Evolutionary conservation across 1,140 invertebrate genomes (phyloP).

Genomic region (Stratiolaelaps scimitus): DNA sequence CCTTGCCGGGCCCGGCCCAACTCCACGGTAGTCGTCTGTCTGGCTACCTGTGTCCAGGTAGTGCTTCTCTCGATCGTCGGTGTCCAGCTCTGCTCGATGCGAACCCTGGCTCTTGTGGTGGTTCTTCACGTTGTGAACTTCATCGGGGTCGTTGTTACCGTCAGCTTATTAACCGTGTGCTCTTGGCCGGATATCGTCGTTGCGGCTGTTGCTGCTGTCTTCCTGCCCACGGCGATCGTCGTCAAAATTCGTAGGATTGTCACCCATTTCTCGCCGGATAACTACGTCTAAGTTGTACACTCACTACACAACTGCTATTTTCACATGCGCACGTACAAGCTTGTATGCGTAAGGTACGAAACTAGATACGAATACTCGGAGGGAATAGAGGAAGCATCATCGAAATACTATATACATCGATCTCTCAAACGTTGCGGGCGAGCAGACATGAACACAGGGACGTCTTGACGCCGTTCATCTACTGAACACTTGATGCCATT

Average conservation of each 20-base stretch:
- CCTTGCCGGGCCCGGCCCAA: background rate
- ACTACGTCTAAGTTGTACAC: background rate
- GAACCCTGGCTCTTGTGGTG: background rate
- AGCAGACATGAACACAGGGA: too few species aligned
- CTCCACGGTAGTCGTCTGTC: background rate
- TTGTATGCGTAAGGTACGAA: too few species aligned
- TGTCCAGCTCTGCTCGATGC: background rate
- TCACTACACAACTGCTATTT: too few species aligned
- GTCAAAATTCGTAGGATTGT: background rate
- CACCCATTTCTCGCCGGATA: slow-evolving; percentile 6
- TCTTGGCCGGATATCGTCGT: background rate
- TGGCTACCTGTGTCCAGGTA: background rate
- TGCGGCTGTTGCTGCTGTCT: background rate
- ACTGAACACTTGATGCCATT: too few species aligned
- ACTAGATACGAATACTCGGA: too few species aligned
- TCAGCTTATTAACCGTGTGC: background rate
- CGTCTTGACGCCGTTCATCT: too few species aligned
- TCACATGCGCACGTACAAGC: too few species aligned
- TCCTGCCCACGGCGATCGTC: background rate
- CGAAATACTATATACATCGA: too few species aligned
- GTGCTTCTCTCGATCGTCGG: background rate
- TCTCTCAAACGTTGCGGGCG: too few species aligned
- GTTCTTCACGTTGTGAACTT: slow-evolving; percentile 3
- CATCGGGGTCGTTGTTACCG: background rate
- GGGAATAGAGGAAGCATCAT: too few species aligned